Conservation (phyloP, 1,140 invertebrate species). For the Drosophila yakuba region DNA sequence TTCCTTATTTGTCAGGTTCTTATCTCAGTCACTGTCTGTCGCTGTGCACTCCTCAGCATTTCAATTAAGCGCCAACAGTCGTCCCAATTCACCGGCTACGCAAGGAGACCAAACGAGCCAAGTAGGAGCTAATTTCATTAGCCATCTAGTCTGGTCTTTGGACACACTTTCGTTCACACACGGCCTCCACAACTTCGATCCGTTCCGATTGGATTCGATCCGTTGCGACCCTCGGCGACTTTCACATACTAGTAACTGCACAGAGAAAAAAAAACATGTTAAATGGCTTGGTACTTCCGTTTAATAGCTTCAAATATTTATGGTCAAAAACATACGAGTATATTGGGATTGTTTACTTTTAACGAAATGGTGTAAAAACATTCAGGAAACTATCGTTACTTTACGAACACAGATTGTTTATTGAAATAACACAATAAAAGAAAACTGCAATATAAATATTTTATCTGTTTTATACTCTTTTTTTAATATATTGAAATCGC, state of each 20-base stretch:
- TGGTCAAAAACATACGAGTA: background rate
- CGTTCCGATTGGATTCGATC: slow-evolving; percentile 42
- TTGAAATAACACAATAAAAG: too few relatives aligned
- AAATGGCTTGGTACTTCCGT: background rate
- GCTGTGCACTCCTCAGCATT: slow-evolving; percentile 31
- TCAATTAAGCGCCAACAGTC: slow-evolving; percentile 43
- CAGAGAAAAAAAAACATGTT: slow-evolving; percentile 9
- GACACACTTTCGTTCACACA: slow-evolving; percentile 57
- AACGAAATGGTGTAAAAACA: background rate
- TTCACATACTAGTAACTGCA: slow-evolving; percentile 42
- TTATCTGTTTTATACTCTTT: too few relatives aligned
- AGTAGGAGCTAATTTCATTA: slow-evolving; percentile 50
- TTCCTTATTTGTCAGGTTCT: slow-evolving; percentile 51
- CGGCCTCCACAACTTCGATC: slow-evolving; percentile 32
- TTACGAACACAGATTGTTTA: background rate
- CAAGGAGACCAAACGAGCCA: slow-evolving; percentile 24
- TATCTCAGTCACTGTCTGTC: slow-evolving; percentile 11
- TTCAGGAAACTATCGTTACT: background rate
- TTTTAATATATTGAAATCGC: too few relatives aligned
- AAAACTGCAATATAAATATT: too few relatives aligned
- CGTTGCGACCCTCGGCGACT: slow-evolving; percentile 46
- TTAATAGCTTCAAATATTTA: background rate
- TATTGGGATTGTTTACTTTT: background rate
- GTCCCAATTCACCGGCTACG: slow-evolving; percentile 28
- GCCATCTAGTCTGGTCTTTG: slow-evolving; percentile 41